A percentile compares a stretch with the other conserved stretches of the same genome.
Conservation (phyloP, 1,140 invertebrate genomes). For the Parasteatoda tepidariorum region DNA sequence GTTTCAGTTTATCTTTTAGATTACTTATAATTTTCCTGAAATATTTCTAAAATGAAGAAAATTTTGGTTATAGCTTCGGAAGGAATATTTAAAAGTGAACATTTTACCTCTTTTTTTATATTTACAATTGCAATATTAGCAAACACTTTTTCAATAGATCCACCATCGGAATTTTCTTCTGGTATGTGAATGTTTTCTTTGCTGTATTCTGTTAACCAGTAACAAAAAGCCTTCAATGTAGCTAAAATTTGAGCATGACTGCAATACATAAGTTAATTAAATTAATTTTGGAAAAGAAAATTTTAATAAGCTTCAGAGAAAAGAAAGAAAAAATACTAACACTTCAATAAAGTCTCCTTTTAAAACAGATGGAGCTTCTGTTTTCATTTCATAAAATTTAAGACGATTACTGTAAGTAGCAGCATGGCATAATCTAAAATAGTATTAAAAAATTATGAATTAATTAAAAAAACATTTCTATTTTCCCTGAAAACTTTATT, state of each 20-base stretch:
- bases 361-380: slow-evolving; percentile 68
- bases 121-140: slow-evolving; percentile 65
- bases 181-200: slow-evolving; percentile 62
- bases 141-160: slow-evolving; percentile 67
- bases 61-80: too few relatives aligned
- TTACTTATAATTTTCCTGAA: too few relatives aligned
- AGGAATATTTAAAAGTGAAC: too few relatives aligned
- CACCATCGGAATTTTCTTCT: slow-evolving; percentile 65
- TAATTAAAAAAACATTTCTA: not conserved
- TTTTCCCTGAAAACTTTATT: too few relatives aligned
- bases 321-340: slow-evolving; percentile 66
- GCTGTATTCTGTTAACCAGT: slow-evolving; percentile 72
- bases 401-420: slow-evolving; percentile 68
- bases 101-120: slow-evolving; percentile 67
- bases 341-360: slow-evolving; percentile 71
- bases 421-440: slow-evolving; percentile 68
- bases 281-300: not conserved
- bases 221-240: slow-evolving; percentile 76
- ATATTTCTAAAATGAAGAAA: too few relatives aligned
- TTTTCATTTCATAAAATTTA: slow-evolving; percentile 70
- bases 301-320: slow-evolving; percentile 2
- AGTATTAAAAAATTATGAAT: not conserved
- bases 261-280: slow-evolving; percentile 61
- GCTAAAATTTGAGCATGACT: slow-evolving; percentile 79
- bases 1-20: too few relatives aligned